Base-by-base conservation (phyloP, 1,140 invertebrate species). In the Plutomurus gul region DNA sequence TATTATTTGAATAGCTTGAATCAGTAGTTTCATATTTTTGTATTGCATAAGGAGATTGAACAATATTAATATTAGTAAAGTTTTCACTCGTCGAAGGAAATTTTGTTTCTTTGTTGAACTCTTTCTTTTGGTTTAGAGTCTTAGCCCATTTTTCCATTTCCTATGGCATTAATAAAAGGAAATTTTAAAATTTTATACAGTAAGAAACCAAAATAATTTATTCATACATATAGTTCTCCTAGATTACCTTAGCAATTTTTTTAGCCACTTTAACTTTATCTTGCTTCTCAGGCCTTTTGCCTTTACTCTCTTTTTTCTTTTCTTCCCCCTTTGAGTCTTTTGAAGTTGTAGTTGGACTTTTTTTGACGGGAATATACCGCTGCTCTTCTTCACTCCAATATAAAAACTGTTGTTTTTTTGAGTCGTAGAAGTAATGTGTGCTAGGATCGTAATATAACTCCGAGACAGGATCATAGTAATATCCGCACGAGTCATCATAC, bases 111-210 rank as follows among this genome's bases (percentile, higher is more conserved):
- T n/a, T n/a, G n/a, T n/a, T n/a, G n/a, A n/a, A 90, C 79, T 98
- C 96, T 87, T 99, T 99, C 87, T 97, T 96, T 85, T 98, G 96
- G 87, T 99, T 99, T 73, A 98, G 88, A 6, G 95, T 96, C 85
- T 98, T 96, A 0, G 97, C 97, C 98, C 98, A 99, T 84, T 92
- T 92, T 84, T 95, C 94, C 95, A 96, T 96, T 85, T 96, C 90
- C 87, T 89, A 78, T 2, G 75, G 82, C 1, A 22, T 10, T 39
- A 77, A 51, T 18, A 72, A 37, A 13, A 76, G 3, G n/a, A 60
- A 76, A 39, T 76, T 76, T 7, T 65, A 36, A 60, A n/a, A n/a
- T n/a, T n/a, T n/a, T n/a, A n/a, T n/a, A n/a, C n/a, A n/a, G n/a
- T n/a, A 37, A 30, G 36, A 37, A 43, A 37, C 60, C 70, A 10